These are phyloP conservation scores for Amphiprion clarkii DNA, from an alignment of 2,797 vertebrate genomes.

Conservation along the genomic window DNA sequence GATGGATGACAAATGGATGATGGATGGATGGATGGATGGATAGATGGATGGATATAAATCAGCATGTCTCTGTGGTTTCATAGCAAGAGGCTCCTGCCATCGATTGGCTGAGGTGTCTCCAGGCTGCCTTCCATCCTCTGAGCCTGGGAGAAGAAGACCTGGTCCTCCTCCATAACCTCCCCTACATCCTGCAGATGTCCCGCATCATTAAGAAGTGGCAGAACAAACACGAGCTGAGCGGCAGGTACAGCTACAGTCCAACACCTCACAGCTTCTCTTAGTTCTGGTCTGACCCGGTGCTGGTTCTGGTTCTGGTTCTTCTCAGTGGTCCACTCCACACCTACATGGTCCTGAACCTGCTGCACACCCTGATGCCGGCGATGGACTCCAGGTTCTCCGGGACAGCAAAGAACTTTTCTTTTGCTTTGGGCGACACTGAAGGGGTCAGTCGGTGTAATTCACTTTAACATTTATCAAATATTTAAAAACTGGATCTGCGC, in stretches of 20 bases:
- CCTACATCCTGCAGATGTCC: constrained; percentile 92
- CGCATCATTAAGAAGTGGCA: constrained; percentile 77
- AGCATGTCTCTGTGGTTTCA: constrained; percentile 7
- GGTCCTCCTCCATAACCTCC: constrained; percentile 90
- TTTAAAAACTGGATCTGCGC: not conserved
- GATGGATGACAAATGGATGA: too few species aligned
- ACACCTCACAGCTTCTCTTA: not conserved
- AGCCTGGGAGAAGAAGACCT: constrained; percentile 84
- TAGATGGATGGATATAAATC: too few species aligned
- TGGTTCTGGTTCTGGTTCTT: constrained; percentile 21
- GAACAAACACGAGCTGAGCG: constrained; percentile 56
- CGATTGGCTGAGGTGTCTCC: constrained; percentile 91
- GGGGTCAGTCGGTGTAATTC: constrained; percentile 61
- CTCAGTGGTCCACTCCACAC: constrained; percentile 81
- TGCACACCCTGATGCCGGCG: constrained; percentile 84
- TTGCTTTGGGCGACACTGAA: constrained; percentile 58
- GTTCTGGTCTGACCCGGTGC: constrained; percentile 6
- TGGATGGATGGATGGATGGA: too few species aligned
- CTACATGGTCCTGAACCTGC: constrained; percentile 85
- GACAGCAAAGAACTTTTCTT: constrained; percentile 70
- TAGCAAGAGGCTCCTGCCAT: constrained; percentile 90
- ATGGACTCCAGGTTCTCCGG: constrained; percentile 83
- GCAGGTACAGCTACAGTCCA: constrained; percentile 66
- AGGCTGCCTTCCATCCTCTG: constrained; percentile 86
- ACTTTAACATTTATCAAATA: not conserved